Base-by-base conservation (phyloP, 2,797 vertebrate species). In the Phalanger gymnotis region DNA sequence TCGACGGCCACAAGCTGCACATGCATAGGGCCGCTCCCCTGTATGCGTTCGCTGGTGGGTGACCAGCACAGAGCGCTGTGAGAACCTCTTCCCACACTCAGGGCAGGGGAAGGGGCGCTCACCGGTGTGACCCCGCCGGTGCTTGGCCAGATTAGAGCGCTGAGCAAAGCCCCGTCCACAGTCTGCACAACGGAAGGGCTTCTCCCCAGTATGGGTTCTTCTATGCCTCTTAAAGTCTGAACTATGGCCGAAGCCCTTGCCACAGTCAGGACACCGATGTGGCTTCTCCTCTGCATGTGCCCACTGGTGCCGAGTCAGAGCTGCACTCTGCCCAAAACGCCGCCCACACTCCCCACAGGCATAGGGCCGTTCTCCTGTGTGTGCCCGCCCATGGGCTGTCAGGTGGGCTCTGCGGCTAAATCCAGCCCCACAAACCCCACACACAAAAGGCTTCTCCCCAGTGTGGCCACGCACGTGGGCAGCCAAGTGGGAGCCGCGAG, bases 1-100 rank as follows among this genome's bases (percentile, higher is more conserved):
- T 91, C 97, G 96, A 53, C 98, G 97, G 61, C 98, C 98, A 13
- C 98, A 98, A 93, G 91, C 96, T 55, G 95, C 96, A 34, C 98
- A 98, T 5, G 98, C 96, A 47, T 98, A 98, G 27, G 98, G 98
- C 94, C 98, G 97, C 92, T 98, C 98, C 40, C 98, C 98, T 0
- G 98, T 98, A 92, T 98, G 98, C 28, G 98, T 98, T 94, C 97
- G 98, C 58, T 98, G 97, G 94, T 98, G 98, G 12, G 97, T 98
- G 28, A 97, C 96, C 28, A 98, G 94, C 87, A 98, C 97, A 0
- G 97, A 98, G 54, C 97, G 96, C 94, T 98, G 98, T 6, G 98
- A 97, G 91, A 98, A 98, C 31, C 97, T 95, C 95, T 98, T 98
- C 54, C 98, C 97, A 11, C 98, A 98, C 40, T 97, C 96, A 0